Percentiles rank a stretch among this genome's conserved stretches.
These are phyloP conservation scores for Vollenhovia emeryi DNA, from an alignment of 1,140 invertebrate species.

Conservation along the genomic window DNA sequence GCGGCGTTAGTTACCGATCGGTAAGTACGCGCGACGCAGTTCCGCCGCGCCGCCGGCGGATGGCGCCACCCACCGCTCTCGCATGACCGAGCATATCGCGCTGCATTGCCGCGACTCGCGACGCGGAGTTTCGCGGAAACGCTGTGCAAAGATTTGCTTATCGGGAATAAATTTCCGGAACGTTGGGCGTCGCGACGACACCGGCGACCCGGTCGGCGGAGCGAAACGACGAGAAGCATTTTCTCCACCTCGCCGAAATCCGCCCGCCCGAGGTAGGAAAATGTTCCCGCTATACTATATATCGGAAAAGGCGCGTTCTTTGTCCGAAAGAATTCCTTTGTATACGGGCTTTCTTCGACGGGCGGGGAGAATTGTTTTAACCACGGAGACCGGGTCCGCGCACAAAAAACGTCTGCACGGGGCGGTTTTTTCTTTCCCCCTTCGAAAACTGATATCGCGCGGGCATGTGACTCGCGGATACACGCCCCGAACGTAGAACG, in stretches of 20 bases:
- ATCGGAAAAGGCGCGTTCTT: neutral
- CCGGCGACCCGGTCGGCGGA: neutral
- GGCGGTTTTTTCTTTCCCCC: neutral
- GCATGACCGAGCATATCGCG: neutral
- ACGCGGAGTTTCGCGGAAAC: neutral
- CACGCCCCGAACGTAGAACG: neutral
- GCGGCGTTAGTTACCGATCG: neutral
- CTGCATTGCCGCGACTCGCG: neutral
- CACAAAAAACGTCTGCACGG: neutral
- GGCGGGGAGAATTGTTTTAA: conserved; percentile 23
- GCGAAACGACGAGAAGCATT: neutral
- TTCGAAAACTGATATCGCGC: neutral
- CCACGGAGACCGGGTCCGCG: neutral
- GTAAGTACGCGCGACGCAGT: no score
- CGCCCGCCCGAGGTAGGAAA: neutral
- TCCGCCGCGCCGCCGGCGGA: neutral
- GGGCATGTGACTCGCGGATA: neutral
- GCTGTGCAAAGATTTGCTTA: neutral
- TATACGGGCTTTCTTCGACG: neutral
- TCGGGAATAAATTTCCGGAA: neutral
- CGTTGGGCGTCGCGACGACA: neutral
- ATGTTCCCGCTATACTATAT: neutral
- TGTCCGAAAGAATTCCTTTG: conserved; percentile 27
- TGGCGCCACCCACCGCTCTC: neutral
- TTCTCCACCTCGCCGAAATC: neutral